These are phyloP conservation scores for Bos javanicus DNA, from an alignment of 2,113 vertebrate species.

Conservation along the genomic window DNA sequence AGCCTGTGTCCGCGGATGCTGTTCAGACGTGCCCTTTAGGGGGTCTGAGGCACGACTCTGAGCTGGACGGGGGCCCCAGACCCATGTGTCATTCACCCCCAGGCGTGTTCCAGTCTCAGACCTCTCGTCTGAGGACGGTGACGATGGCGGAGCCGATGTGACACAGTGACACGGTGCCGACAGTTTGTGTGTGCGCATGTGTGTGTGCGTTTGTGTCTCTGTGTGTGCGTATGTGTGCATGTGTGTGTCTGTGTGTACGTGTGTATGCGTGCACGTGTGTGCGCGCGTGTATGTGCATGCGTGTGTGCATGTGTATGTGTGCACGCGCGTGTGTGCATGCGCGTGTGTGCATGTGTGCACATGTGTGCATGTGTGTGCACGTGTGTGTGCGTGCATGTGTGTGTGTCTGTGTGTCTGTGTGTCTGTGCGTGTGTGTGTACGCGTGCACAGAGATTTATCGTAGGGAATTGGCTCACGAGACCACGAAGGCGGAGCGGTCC, in stretches of 20 bases:
- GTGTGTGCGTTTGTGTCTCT: accelerated
- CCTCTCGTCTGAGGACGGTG: accelerated
- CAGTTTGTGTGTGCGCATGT: accelerated
- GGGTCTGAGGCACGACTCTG: accelerated
- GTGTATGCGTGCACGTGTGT: accelerated
- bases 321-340: accelerated
- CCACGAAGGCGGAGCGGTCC: accelerated
- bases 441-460: accelerated
- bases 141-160: accelerated
- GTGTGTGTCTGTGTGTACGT: too few relatives aligned
- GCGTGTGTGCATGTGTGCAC: accelerated
- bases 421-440: accelerated
- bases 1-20: accelerated
- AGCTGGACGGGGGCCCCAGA: background rate
- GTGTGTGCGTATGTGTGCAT: too few relatives aligned
- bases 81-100: accelerated
- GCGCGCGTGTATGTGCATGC: accelerated
- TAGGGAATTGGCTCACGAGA: accelerated
- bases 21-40: accelerated
- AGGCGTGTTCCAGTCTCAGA: accelerated
- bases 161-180: accelerated
- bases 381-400: accelerated
- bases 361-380: accelerated
- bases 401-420: accelerated
- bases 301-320: accelerated